Percentiles rank a stretch among this genome's conserved stretches.
These are phyloP conservation scores for Phainopepla nitens DNA, from an alignment of 2,113 vertebrate genomes.

Conservation along the genomic window DNA sequence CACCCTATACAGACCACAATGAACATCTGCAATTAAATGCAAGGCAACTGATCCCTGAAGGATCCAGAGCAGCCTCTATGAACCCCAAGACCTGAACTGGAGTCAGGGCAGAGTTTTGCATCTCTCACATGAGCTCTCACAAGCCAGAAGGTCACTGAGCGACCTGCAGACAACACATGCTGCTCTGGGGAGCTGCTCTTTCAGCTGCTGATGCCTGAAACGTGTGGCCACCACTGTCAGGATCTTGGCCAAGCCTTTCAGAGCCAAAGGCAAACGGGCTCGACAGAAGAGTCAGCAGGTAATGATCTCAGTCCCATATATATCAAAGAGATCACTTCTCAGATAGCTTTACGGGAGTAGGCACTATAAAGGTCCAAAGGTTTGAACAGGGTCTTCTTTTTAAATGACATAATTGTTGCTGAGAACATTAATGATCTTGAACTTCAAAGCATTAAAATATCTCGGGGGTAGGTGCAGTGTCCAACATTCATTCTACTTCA, in stretches of 20 bases:
- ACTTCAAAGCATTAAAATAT: conserved; percentile 31
- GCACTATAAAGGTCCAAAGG: not conserved
- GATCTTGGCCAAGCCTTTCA: not conserved
- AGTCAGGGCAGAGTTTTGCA: not conserved
- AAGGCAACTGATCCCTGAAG: not conserved
- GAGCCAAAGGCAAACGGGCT: not conserved
- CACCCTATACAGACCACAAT: not conserved
- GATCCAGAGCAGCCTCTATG: not conserved
- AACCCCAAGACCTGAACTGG: not conserved
- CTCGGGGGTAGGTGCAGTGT: not conserved
- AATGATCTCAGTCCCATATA: not conserved
- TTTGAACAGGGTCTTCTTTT: not conserved
- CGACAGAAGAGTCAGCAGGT: not conserved
- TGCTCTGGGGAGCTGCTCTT: not conserved
- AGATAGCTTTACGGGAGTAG: not conserved
- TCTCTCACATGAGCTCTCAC: not conserved
- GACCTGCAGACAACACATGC: not conserved
- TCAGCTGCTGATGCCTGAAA: not conserved
- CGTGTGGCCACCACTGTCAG: not conserved
- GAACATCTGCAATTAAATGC: not conserved
- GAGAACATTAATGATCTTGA: not conserved
- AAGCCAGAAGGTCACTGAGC: not conserved
- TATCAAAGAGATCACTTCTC: not conserved
- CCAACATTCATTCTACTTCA: not conserved
- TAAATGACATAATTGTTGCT: not conserved